Conservation (phyloP, 2,888 invertebrate genomes). For the Leucoptera coffeella region DNA sequence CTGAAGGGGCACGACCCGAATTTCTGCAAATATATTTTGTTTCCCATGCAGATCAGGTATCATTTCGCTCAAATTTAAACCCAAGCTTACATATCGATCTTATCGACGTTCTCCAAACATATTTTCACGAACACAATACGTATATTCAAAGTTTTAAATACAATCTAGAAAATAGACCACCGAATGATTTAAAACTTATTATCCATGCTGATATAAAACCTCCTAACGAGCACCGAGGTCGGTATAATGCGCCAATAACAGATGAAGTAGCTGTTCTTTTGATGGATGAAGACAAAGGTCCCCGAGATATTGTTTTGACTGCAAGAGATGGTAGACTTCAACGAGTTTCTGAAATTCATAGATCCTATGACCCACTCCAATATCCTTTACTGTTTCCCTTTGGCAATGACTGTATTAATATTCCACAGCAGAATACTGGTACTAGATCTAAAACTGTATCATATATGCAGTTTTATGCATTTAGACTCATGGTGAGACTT, state of each 20-base stretch:
- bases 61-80: constrained; percentile 6
- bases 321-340: constrained; percentile 1
- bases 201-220: constrained; percentile 9
- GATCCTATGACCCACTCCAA: constrained; percentile 7
- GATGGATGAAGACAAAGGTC: constrained; percentile 3
- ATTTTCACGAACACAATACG: constrained; percentile 5
- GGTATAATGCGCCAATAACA: constrained; percentile 9
- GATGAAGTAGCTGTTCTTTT: constrained; percentile 9
- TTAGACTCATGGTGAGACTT: constrained; percentile 8
- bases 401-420: not conserved
- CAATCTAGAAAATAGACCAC: constrained; percentile 5
- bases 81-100: constrained; percentile 6
- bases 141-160: constrained; percentile 6
- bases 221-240: constrained; percentile 2
- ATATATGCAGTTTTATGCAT: constrained; percentile 6
- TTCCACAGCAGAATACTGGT: not conserved
- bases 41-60: constrained; percentile 9
- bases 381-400: not conserved
- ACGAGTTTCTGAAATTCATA: constrained; percentile 1
- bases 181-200: constrained; percentile 7
- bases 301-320: constrained; percentile 2
- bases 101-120: constrained; percentile 6
- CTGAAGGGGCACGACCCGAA: constrained; percentile 9
- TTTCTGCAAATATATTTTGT: constrained; percentile 14
- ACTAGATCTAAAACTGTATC: constrained; percentile 6